Percentiles rank a stretch among this genome's conserved stretches.
Evolutionary conservation across 2,797 vertebrate species (phyloP).

Genomic region (Nannoperca australis): DNA sequence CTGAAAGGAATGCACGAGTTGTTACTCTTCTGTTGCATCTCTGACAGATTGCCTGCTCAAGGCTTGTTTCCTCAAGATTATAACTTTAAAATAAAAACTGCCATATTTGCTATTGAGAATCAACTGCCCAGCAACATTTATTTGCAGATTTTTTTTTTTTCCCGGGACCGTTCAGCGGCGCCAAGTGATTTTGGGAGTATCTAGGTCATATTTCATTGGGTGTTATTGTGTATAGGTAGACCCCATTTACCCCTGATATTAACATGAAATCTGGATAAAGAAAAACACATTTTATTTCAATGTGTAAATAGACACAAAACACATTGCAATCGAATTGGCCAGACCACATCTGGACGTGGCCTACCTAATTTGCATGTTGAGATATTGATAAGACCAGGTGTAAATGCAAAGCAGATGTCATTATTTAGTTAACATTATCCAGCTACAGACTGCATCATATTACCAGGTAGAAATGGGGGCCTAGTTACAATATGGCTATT

Average conservation of each 20-base stretch:
- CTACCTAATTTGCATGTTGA: constrained; percentile 15
- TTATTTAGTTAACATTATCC: constrained; percentile 9
- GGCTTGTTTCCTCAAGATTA: background rate
- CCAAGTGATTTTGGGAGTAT: background rate
- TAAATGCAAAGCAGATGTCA: constrained; percentile 8
- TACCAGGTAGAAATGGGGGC: background rate
- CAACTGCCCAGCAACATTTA: background rate
- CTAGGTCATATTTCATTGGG: background rate
- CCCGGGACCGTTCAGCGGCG: background rate
- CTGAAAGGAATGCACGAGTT: background rate
- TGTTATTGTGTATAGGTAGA: background rate
- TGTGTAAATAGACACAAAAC: background rate
- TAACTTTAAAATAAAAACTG: background rate
- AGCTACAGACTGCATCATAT: constrained; percentile 2
- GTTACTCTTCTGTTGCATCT: background rate
- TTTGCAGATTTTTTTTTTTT: constrained; percentile 9
- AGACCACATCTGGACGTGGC: background rate
- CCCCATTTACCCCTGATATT: background rate
- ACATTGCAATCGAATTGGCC: background rate
- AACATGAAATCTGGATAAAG: background rate
- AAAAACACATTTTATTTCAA: too few species aligned
- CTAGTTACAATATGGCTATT: background rate
- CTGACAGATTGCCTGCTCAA: background rate
- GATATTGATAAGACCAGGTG: constrained; percentile 10
- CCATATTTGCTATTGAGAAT: background rate